Evolutionary conservation across 2,797 vertebrate species (phyloP).

Genomic region (Clarias pachynema): DNA sequence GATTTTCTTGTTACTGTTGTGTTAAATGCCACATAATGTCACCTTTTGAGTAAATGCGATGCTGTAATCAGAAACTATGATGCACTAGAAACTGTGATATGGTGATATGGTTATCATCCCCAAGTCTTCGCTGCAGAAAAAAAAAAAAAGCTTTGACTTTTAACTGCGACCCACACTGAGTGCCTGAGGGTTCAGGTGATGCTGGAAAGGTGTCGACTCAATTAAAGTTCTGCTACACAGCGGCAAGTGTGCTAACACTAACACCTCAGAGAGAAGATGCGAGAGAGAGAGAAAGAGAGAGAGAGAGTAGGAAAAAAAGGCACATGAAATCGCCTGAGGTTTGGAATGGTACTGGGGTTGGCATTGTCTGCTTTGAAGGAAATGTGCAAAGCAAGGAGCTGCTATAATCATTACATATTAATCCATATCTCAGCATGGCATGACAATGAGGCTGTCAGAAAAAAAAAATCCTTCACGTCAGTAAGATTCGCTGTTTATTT

Average conservation of each 20-base stretch:
- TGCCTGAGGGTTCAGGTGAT: conserved; percentile 25
- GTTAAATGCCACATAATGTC: background rate
- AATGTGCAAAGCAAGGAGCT: conserved; percentile 26
- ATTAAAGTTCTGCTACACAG: conserved; percentile 10
- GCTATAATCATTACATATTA: conserved; percentile 46
- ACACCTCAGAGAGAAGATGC: background rate
- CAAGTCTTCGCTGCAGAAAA: background rate
- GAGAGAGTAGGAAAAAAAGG: background rate
- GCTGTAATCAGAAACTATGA: background rate
- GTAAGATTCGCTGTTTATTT: conserved; percentile 53
- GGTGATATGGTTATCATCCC: background rate
- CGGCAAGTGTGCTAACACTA: conserved; percentile 1
- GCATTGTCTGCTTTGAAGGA: conserved; percentile 36
- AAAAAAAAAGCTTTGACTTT: background rate
- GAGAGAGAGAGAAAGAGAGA: background rate
- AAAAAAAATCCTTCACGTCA: conserved; percentile 19
- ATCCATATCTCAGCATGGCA: conserved; percentile 38
- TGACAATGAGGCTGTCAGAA: conserved; percentile 47
- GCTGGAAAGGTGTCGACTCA: conserved; percentile 12
- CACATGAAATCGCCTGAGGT: conserved; percentile 2
- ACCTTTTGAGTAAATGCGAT: background rate
- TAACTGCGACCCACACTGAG: conserved; percentile 17
- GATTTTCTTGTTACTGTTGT: background rate
- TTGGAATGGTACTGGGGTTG: background rate
- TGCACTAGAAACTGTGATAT: background rate